These are phyloP conservation scores for Tenualosa thibaudeaui DNA, from an alignment of 2,797 vertebrate species.

Conservation along the genomic window DNA sequence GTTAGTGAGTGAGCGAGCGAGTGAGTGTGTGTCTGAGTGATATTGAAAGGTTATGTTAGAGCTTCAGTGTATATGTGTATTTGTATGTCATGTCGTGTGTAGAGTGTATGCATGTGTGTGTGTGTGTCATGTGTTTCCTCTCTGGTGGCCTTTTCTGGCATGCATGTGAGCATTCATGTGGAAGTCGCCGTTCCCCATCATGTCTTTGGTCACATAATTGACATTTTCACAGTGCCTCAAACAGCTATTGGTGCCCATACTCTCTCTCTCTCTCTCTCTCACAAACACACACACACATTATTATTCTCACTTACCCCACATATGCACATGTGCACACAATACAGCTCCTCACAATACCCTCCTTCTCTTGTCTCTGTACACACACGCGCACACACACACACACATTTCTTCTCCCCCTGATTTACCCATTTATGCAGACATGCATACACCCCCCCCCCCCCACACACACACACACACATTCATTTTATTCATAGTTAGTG, in stretches of 20 bases:
- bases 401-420: background rate
- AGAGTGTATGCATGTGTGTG: background rate
- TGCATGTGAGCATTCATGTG: constrained; percentile 1
- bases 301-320: background rate
- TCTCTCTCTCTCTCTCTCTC: background rate
- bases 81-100: background rate
- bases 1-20: background rate
- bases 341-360: no score
- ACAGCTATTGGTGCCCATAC: background rate
- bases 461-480: background rate
- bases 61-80: background rate
- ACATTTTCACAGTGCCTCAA: constrained; percentile 6
- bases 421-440: background rate
- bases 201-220: background rate
- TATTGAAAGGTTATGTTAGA: background rate
- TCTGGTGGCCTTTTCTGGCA: background rate
- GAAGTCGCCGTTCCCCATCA: background rate
- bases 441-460: no score
- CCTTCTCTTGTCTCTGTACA: background rate
- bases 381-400: background rate
- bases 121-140: background rate
- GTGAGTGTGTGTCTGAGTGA: background rate
- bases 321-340: background rate
- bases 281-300: background rate
- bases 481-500: constrained; percentile 10